Percentiles rank a stretch among this genome's conserved stretches.
Conservation (phyloP, 2,113 vertebrate species). For the Dolichallabes microphthalmus region DNA sequence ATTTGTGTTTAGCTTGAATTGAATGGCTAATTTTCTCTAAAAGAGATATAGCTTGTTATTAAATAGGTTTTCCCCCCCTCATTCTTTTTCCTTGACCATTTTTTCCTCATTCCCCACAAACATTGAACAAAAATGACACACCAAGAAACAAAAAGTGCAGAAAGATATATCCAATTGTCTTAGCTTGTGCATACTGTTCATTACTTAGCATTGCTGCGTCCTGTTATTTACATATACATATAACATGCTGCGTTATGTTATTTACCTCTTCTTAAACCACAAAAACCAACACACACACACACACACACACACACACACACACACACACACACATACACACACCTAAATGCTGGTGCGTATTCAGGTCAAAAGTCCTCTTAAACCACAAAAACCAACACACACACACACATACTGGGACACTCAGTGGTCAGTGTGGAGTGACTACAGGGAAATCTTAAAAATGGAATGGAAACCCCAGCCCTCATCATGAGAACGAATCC, state of each 20-base stretch:
- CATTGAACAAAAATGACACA: not conserved
- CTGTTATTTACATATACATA: conserved; percentile 9
- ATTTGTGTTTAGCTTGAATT: not conserved
- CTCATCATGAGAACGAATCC: conserved; percentile 8
- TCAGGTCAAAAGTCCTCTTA: too few relatives aligned
- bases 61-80: too few relatives aligned
- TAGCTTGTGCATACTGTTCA: not conserved
- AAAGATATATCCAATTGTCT: not conserved
- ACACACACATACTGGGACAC: conserved; percentile 15
- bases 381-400: too few relatives aligned
- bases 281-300: too few relatives aligned
- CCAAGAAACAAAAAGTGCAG: not conserved
- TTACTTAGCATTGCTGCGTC: not conserved
- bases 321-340: too few relatives aligned
- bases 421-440: conserved; percentile 28
- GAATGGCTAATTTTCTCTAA: not conserved
- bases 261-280: too few relatives aligned
- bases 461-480: conserved; percentile 28
- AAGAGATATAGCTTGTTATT: not conserved
- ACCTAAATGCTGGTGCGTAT: too few relatives aligned
- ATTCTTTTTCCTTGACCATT: not conserved
- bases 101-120: not conserved
- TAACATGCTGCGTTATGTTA: too few relatives aligned
- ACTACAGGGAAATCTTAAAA: conserved; percentile 39
- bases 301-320: too few relatives aligned